Evolutionary conservation across 2,797 vertebrate species (phyloP).

Genomic region (Phaenicophaeus curvirostris): DNA sequence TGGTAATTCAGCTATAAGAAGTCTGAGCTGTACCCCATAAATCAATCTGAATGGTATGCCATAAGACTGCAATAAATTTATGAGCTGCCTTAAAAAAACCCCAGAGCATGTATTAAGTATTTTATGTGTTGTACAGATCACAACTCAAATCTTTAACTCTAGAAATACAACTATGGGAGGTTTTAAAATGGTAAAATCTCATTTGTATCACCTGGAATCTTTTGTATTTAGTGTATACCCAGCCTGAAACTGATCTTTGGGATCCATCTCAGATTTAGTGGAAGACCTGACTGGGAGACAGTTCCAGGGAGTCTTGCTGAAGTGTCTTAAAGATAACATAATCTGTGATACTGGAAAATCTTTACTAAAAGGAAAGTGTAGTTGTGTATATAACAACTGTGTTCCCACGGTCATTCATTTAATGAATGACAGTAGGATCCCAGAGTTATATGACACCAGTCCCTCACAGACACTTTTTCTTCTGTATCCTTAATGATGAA

Average conservation of each 20-base stretch:
- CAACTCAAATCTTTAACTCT: not conserved
- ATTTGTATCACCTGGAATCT: not conserved
- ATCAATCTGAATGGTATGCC: constrained; percentile 53
- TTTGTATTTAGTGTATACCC: not conserved
- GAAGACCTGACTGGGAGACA: not conserved
- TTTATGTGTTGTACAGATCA: not conserved
- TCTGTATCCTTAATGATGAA: not conserved
- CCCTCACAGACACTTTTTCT: not conserved
- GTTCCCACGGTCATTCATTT: not conserved
- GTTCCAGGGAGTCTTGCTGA: not conserved
- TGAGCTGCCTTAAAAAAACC: not conserved
- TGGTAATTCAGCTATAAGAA: constrained; percentile 51
- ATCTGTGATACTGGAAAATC: not conserved
- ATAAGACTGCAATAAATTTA: constrained; percentile 49
- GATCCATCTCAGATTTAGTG: not conserved
- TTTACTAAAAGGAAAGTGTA: not conserved
- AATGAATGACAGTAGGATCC: not conserved
- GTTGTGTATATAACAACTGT: not conserved
- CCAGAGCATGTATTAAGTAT: not conserved
- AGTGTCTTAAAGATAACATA: not conserved
- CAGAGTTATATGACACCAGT: rapidly evolving
- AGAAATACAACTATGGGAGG: not conserved
- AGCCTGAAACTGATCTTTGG: not conserved
- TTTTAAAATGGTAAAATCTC: not conserved
- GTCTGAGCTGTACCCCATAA: constrained; percentile 23